Evolutionary conservation across 2,113 vertebrate genomes (phyloP).

Genomic region (Paradisaea rubra): DNA sequence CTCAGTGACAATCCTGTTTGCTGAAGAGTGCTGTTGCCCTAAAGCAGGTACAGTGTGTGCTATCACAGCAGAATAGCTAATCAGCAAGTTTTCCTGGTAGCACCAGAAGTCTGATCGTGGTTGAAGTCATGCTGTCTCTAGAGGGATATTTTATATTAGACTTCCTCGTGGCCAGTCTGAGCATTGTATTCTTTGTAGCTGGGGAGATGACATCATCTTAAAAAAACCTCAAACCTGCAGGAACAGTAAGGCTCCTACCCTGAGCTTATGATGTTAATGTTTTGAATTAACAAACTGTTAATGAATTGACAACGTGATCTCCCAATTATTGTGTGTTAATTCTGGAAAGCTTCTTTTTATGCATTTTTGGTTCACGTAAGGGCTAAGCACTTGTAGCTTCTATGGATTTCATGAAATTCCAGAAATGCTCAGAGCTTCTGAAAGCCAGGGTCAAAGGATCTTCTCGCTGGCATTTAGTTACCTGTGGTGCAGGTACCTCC

Average conservation of each 20-base stretch:
- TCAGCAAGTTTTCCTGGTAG: not conserved
- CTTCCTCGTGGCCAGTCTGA: not conserved
- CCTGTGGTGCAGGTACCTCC: not conserved
- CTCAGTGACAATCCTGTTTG: not conserved
- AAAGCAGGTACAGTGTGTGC: not conserved
- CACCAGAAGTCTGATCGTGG: not conserved
- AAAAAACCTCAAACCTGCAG: not conserved
- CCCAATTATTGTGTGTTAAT: constrained; percentile 16
- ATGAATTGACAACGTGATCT: constrained; percentile 25
- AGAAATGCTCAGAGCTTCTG: not conserved
- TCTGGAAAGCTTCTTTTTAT: not conserved
- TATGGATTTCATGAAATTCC: not conserved
- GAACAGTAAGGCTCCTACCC: not conserved
- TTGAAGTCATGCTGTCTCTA: not conserved
- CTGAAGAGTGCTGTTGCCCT: not conserved
- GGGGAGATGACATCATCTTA: not conserved
- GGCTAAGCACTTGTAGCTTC: not conserved
- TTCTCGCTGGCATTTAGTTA: not conserved
- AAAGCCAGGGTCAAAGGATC: not conserved
- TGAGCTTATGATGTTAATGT: not conserved
- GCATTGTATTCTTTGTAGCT: not conserved
- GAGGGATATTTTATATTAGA: not conserved
- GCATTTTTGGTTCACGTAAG: not conserved
- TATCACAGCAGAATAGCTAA: not conserved
- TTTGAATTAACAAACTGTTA: constrained; percentile 38